Evolutionary conservation across 2,888 invertebrate species (phyloP).

Genomic region (Elmis aenea): DNA sequence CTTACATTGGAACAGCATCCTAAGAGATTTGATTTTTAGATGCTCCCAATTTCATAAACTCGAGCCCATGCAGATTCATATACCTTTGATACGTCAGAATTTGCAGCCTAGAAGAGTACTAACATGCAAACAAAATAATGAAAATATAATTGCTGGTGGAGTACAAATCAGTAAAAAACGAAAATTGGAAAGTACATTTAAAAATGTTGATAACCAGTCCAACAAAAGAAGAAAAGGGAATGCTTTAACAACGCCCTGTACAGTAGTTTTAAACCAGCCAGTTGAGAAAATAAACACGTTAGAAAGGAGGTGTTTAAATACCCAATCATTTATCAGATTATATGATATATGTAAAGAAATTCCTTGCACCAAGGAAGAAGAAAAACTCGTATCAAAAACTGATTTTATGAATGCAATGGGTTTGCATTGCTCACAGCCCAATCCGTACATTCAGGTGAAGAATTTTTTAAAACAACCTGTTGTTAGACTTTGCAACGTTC

Average conservation of each 20-base stretch:
- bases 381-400: slow-evolving; percentile 17
- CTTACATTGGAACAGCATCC: slow-evolving; percentile 11
- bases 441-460: not conserved
- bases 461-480: slow-evolving; percentile 10
- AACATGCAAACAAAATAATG: slow-evolving; percentile 13
- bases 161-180: slow-evolving; percentile 12
- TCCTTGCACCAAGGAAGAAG: slow-evolving; percentile 7
- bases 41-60: slow-evolving; percentile 8
- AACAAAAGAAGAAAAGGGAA: slow-evolving; percentile 5
- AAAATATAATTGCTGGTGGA: slow-evolving; percentile 13
- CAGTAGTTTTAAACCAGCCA: slow-evolving; percentile 2
- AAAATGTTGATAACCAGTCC: slow-evolving; percentile 4
- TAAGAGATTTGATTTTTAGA: slow-evolving; percentile 6
- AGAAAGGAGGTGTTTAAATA: slow-evolving; percentile 8
- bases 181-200: slow-evolving; percentile 6
- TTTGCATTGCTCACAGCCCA: slow-evolving; percentile 12
- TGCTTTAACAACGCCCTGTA: slow-evolving; percentile 5
- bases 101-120: slow-evolving; percentile 9
- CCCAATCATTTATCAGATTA: slow-evolving; percentile 14
- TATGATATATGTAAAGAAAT: slow-evolving; percentile 18
- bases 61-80: slow-evolving; percentile 3
- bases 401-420: slow-evolving; percentile 28
- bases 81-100: slow-evolving; percentile 10
- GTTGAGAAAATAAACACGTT: slow-evolving; percentile 2
- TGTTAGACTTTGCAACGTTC: slow-evolving; percentile 20